Conservation (phyloP, 2,888 invertebrate genomes). For the Ennomos quercinarius region DNA sequence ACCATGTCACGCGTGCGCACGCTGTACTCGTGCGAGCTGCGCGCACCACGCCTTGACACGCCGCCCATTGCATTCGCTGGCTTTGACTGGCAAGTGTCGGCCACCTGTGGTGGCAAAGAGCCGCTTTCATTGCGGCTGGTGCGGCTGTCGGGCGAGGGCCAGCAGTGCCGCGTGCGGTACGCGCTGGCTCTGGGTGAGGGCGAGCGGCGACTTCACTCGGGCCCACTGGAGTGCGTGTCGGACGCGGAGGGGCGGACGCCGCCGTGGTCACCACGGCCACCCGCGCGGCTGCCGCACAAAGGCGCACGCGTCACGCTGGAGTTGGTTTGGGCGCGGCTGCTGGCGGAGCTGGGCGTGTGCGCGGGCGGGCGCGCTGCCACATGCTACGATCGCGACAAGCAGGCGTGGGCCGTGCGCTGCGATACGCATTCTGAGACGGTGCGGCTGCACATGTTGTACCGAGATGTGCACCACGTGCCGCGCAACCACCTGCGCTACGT, state of each 20-base stretch:
- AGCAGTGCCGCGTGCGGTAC: slow-evolving; percentile 91
- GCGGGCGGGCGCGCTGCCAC: slow-evolving; percentile 85
- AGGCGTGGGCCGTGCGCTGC: slow-evolving; percentile 91
- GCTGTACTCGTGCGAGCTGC: slow-evolving; percentile 90
- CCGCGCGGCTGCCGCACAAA: slow-evolving; percentile 86
- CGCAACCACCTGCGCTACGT: slow-evolving; percentile 90
- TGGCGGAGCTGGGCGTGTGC: slow-evolving; percentile 83
- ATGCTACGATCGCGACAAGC: slow-evolving; percentile 93
- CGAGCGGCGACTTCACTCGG: slow-evolving; percentile 88
- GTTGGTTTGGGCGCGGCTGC: slow-evolving; percentile 89
- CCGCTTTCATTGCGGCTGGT: slow-evolving; percentile 85
- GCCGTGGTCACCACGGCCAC: slow-evolving; percentile 89
- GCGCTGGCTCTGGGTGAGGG: slow-evolving; percentile 89
- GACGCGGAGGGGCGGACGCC: slow-evolving; percentile 89
- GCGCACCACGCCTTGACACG: slow-evolving; percentile 84
- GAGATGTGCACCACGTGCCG: slow-evolving; percentile 91
- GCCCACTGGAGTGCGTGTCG: slow-evolving; percentile 89
- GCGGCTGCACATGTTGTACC: slow-evolving; percentile 90
- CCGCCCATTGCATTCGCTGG: slow-evolving; percentile 90
- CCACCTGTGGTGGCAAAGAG: slow-evolving; percentile 87
- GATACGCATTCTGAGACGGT: slow-evolving; percentile 92
- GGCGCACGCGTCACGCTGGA: slow-evolving; percentile 90
- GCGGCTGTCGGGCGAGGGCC: slow-evolving; percentile 92
- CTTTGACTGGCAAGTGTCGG: slow-evolving; percentile 92
- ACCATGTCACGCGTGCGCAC: slow-evolving; percentile 91